phyloP scores from a whole-genome alignment of 2,888 invertebrate genomes.

The Stegophylla sp. region DNA sequence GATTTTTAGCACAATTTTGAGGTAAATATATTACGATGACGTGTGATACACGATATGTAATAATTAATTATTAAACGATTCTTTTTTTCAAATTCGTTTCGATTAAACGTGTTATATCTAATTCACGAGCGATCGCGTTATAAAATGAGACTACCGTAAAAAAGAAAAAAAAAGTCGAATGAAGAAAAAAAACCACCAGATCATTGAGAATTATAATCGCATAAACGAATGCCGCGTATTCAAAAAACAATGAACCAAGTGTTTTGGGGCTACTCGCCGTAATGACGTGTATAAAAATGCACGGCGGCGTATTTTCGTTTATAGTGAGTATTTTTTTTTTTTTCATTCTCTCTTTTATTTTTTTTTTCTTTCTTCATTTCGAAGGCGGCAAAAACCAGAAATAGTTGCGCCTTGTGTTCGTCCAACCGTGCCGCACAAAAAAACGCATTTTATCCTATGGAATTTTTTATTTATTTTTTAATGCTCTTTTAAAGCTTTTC shows the following conservation, averaged over 20 bases:
- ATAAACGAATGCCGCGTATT: not conserved
- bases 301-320: not conserved
- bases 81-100: too few species aligned
- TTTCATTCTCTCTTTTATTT: not conserved
- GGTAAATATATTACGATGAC: too few species aligned
- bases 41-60: too few species aligned
- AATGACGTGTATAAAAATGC: slow-evolving; percentile 38
- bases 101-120: too few species aligned
- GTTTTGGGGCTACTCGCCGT: not conserved
- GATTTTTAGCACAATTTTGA: too few species aligned
- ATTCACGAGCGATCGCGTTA: too few species aligned
- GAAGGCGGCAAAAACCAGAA: slow-evolving; percentile 34
- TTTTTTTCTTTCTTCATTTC: slow-evolving; percentile 1
- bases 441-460: slow-evolving; percentile 24
- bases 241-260: slow-evolving; percentile 31
- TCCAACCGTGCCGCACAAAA: slow-evolving; percentile 39
- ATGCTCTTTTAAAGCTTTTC: slow-evolving; percentile 44
- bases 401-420: slow-evolving; percentile 42
- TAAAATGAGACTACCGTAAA: not conserved
- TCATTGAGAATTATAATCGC: slow-evolving; percentile 20
- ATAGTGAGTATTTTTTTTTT: not conserved
- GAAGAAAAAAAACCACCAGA: not conserved
- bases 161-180: not conserved
- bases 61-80: too few species aligned
- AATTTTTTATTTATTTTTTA: slow-evolving; percentile 33